Percentiles rank a stretch among this genome's conserved stretches.
Evolutionary conservation across 2,797 vertebrate species (phyloP).

Genomic region (Sciaenops ocellatus): DNA sequence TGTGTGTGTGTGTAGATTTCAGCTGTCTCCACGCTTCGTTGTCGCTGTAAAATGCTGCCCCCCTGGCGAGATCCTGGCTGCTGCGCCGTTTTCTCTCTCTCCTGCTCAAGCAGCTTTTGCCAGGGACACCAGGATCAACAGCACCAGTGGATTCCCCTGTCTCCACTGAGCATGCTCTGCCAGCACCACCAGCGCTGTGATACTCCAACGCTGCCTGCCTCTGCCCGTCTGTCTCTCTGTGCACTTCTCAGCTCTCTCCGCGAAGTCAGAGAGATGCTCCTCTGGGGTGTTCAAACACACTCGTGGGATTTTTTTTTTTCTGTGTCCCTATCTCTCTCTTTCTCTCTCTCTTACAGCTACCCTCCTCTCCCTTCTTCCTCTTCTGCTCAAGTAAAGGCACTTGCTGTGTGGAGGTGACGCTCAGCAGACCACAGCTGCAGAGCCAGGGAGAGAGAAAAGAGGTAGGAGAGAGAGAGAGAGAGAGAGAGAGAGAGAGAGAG

Average conservation of each 20-base stretch:
- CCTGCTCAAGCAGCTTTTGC: slow-evolving; percentile 59
- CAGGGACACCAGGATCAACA: slow-evolving; percentile 69
- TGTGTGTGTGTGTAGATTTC: slow-evolving; percentile 55
- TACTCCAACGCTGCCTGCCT: slow-evolving; percentile 52
- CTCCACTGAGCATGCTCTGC: slow-evolving; percentile 63
- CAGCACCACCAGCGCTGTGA: slow-evolving; percentile 51
- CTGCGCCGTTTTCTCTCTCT: slow-evolving; percentile 54
- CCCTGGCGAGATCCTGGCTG: slow-evolving; percentile 61
- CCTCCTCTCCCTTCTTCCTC: slow-evolving; percentile 71
- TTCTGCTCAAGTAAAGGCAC: slow-evolving; percentile 82
- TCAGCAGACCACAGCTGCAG: slow-evolving; percentile 84
- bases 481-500: slow-evolving; percentile 42
- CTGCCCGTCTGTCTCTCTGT: slow-evolving; percentile 44
- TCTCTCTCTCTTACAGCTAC: slow-evolving; percentile 44
- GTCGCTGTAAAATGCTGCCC: slow-evolving; percentile 69
- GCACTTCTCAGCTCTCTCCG: slow-evolving; percentile 53
- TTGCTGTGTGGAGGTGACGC: slow-evolving; percentile 82
- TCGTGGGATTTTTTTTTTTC: slow-evolving; percentile 41
- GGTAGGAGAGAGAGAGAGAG: slow-evolving; percentile 35
- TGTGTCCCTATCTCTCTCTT: slow-evolving; percentile 6
- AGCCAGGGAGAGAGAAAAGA: slow-evolving; percentile 68
- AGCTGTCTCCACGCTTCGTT: slow-evolving; percentile 67
- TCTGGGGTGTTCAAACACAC: slow-evolving; percentile 55
- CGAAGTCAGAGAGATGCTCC: slow-evolving; percentile 65
- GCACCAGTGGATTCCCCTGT: slow-evolving; percentile 57